Percentiles rank a stretch among this genome's conserved stretches.
phyloP scores from a whole-genome alignment of 2,888 invertebrate species.

The Machimus atricapillus region DNA sequence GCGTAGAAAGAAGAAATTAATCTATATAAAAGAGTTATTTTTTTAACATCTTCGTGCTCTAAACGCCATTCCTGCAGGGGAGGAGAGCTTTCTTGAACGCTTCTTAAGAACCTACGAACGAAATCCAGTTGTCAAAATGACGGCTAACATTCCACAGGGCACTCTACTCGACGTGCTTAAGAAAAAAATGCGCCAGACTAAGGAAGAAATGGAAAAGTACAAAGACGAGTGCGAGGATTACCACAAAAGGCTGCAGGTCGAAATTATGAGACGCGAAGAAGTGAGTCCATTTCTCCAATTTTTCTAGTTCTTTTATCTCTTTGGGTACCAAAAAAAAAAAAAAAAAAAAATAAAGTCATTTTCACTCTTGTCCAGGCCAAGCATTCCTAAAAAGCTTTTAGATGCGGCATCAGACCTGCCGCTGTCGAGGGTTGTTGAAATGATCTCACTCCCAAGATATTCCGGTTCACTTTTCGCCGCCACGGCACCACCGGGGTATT shows the following conservation, averaged over 20 bases:
- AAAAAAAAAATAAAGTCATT: not conserved
- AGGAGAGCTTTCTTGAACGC: not conserved
- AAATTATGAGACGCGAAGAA: slow-evolving; percentile 97
- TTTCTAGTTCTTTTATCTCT: not conserved
- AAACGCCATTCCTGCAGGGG: not conserved
- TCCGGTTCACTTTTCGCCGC: not conserved
- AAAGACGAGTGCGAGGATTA: slow-evolving; percentile 97
- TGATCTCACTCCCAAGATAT: not conserved
- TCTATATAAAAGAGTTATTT: not conserved
- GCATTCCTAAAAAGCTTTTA: not conserved
- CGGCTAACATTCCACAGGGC: slow-evolving; percentile 90
- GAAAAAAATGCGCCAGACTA: slow-evolving; percentile 99
- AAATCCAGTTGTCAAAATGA: slow-evolving; percentile 66
- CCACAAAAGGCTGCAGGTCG: slow-evolving; percentile 92
- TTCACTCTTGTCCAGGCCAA: not conserved
- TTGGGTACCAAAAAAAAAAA: not conserved
- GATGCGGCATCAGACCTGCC: not conserved
- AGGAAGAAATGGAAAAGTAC: slow-evolving; percentile 98
- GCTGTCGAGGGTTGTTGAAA: not conserved
- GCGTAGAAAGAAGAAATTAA: not conserved
- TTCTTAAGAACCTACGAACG: not conserved
- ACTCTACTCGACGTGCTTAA: slow-evolving; percentile 96
- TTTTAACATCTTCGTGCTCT: not conserved
- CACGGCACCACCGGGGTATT: not conserved
- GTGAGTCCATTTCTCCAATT: slow-evolving; percentile 70